Percentiles rank a stretch among this genome's conserved stretches.
These are phyloP conservation scores for Trachymyrmex septentrionalis DNA, from an alignment of 1,140 invertebrate species.

Conservation along the genomic window DNA sequence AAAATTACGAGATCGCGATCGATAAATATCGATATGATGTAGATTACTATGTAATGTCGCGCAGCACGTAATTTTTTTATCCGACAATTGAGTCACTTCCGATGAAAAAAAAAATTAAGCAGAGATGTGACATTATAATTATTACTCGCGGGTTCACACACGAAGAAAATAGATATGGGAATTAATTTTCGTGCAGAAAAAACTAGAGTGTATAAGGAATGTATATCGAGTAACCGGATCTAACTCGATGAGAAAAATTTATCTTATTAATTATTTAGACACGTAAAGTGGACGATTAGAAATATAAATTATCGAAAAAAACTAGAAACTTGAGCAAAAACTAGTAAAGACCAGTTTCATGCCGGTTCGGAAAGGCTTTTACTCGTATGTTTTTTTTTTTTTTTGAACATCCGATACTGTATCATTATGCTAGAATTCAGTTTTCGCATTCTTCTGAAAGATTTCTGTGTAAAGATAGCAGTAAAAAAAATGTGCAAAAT, in stretches of 20 bases:
- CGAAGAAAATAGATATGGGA: background rate
- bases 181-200: background rate
- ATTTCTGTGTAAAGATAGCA: no score
- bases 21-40: constrained; percentile 43
- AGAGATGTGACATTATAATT: constrained; percentile 10
- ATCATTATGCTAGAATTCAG: no score
- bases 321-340: no score
- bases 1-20: constrained; percentile 29
- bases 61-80: constrained; percentile 35
- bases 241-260: background rate
- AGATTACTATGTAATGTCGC: background rate
- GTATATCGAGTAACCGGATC: constrained; percentile 4
- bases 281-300: background rate
- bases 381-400: no score
- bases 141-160: constrained; percentile 10
- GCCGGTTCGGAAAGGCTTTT: no score
- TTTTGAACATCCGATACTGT: no score
- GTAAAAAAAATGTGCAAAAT: no score
- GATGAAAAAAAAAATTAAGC: constrained; percentile 25
- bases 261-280: background rate
- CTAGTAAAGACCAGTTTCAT: no score
- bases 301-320: no score
- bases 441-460: no score
- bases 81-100: constrained; percentile 6
- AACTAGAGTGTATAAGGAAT: background rate